Evolutionary conservation across 2,113 vertebrate genomes (phyloP), one percentile per base, ranked within the genome.

Genomic region (Hoplias malabaricus): DNA sequence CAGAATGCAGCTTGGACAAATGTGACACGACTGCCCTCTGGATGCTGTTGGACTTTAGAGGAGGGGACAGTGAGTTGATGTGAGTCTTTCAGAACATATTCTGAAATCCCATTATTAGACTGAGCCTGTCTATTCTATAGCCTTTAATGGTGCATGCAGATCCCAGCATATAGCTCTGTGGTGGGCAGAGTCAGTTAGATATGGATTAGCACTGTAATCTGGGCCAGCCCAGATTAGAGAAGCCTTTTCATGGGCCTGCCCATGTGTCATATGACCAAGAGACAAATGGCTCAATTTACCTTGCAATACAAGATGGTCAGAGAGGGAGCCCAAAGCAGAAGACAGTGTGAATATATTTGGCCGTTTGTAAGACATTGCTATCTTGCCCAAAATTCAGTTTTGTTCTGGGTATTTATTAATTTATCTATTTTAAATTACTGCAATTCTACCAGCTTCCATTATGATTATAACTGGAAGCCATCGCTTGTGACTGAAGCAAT

Each of bases 191-290:
- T 80, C 83, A 4, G 86, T 73, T 86, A 77, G 78, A 75, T 33
- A 80, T 82, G 88, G 89, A 91, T 92, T 92, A 91, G 74, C 2
- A 19, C 85, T 84, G 79, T 91, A 93, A 93, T 93, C 92, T 91
- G 88, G 91, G 91, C 84, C 92, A 89, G 83, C 80, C 85, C 88
- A 90, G 92, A 93, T 92, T 93, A 92, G 74, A 75, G 82, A 84
- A 86, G 84, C 86, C 80, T 84, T 85, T 84, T 84, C 80, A 73
- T 78, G 43, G 53, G 69, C 53, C 69, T 65, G 48, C 13, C 42
- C 68, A 25, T 42, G 72, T 19, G 57, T 78, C 89, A 90, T 73
- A 46, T 92, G 89, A 90, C 80, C 79, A 23, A 19, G n/a, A 46
- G 80, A 83, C 86, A 83, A 89, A 87, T 83, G 77, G 82, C 69